Evolutionary conservation across 2,797 vertebrate species (phyloP).

Genomic region (Chaetodon trifasciatus): DNA sequence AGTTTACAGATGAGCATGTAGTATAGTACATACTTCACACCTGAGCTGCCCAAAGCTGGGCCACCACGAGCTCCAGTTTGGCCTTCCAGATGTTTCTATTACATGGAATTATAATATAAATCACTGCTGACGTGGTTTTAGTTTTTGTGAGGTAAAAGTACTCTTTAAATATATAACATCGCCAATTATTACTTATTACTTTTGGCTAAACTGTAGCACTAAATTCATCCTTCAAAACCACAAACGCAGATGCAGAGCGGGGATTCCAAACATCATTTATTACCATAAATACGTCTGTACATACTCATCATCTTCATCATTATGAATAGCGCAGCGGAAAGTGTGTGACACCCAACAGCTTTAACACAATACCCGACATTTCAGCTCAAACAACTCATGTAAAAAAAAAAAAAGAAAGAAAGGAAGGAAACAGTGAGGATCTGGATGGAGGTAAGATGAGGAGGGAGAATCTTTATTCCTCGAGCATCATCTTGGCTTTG

Average conservation of each 20-base stretch:
- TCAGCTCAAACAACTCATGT: slow-evolving; percentile 56
- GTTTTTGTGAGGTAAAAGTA: too few species aligned
- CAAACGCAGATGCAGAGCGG: slow-evolving; percentile 5
- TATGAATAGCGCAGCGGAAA: slow-evolving; percentile 45
- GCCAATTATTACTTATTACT: too few species aligned
- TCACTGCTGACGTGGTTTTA: too few species aligned
- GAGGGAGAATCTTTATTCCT: slow-evolving; percentile 64
- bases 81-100: too few species aligned
- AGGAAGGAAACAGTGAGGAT: slow-evolving; percentile 7
- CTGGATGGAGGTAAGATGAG: slow-evolving; percentile 14
- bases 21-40: too few species aligned
- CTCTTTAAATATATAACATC: too few species aligned
- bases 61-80: too few species aligned
- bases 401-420: slow-evolving; percentile 43
- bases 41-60: too few species aligned
- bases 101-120: too few species aligned
- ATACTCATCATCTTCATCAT: slow-evolving; percentile 53
- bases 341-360: slow-evolving; percentile 43
- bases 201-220: not conserved
- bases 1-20: too few species aligned
- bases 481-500: slow-evolving; percentile 36
- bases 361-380: slow-evolving; percentile 62
- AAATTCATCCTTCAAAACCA: not conserved
- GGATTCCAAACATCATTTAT: slow-evolving; percentile 79
- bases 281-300: slow-evolving; percentile 88